Base-by-base conservation (phyloP, 2,888 invertebrate genomes). In the Cephus runcator region DNA sequence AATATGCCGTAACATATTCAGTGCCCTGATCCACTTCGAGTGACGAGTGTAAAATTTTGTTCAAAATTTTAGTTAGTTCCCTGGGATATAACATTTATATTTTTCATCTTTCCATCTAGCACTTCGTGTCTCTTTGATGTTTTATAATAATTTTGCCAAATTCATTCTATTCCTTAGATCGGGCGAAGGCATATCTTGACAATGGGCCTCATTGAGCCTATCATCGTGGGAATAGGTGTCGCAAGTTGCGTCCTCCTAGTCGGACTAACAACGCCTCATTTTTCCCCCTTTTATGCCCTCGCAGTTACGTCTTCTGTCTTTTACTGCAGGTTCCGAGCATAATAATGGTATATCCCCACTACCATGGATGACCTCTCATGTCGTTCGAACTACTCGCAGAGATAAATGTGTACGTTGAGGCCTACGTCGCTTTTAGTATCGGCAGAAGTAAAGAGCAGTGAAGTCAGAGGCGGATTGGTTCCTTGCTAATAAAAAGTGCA, bases 391-490 rank as follows among this genome's bases (percentile, higher is more conserved):
- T 86, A 83, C 84, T 87, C 86, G 88, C 86, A 88, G 87, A 90
- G 88, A 91, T 91, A 91, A 91, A 91, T 90, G 89, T 90, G 87
- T 90, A 90, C 89, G 88, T 88, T 82, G 86, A 83, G 85, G 84
- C 85, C 85, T 85, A 86, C 87, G 87, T 85, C 87, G 88, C 89
- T 89, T 89, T 89, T 91, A 90, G 90, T 88, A 85, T 82, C 82
- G 80, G 77, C 76, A 80, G 76, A 83, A 84, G 82, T 83, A 83
- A 81, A 80, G 81, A 80, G 82, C 75, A 82, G 80, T 80, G 79
- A 81, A 81, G 82, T 56, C 71, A 11, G n/a, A 1, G 31, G 71
- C n/a, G 71, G 56, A 56, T 56, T 56, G 23, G 40, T 56, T 56
- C 56, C 23, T 56, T 23, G 56, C 23, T 9, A 23, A 23, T 56